Conservation (phyloP, 2,113 vertebrate species). For the Cyprinodon brontotheroides region DNA sequence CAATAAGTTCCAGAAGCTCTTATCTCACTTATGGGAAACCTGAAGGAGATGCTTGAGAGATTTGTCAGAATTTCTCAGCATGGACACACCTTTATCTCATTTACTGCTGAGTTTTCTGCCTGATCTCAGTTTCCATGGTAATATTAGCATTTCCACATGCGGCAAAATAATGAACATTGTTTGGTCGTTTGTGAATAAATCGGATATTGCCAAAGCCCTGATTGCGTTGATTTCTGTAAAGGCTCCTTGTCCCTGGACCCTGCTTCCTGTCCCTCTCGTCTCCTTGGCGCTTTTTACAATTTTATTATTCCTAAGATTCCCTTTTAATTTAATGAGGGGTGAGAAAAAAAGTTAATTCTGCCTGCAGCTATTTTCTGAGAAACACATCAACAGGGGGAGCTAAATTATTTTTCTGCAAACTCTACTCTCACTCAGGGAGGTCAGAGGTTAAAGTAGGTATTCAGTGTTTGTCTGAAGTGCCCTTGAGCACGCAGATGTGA, state of each 20-base stretch:
- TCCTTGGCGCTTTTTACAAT: neutral
- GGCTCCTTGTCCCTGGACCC: neutral
- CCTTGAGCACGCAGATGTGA: conserved; percentile 10
- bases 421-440: conserved; percentile 6
- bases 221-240: conserved; percentile 42
- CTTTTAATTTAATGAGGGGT: conserved; percentile 2
- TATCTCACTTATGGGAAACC: conserved; percentile 53
- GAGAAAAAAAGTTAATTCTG: conserved; percentile 4
- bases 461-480: conserved; percentile 31
- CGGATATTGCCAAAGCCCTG: conserved; percentile 50
- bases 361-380: neutral
- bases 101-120: conserved; percentile 34
- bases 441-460: conserved; percentile 28
- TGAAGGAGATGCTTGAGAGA: conserved; percentile 41
- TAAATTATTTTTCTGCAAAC: neutral
- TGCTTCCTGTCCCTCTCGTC: neutral
- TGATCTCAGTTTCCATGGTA: conserved; percentile 57
- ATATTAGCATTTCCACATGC: conserved; percentile 35
- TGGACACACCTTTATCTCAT: conserved; percentile 52
- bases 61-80: conserved; percentile 30
- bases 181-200: conserved; percentile 51
- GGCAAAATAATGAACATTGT: conserved; percentile 44
- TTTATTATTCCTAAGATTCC: conserved; percentile 1
- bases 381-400: neutral
- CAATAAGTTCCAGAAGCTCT: conserved; percentile 53